Conservation (phyloP, 2,113 vertebrate species). For the Oncorhynchus nerka region DNA sequence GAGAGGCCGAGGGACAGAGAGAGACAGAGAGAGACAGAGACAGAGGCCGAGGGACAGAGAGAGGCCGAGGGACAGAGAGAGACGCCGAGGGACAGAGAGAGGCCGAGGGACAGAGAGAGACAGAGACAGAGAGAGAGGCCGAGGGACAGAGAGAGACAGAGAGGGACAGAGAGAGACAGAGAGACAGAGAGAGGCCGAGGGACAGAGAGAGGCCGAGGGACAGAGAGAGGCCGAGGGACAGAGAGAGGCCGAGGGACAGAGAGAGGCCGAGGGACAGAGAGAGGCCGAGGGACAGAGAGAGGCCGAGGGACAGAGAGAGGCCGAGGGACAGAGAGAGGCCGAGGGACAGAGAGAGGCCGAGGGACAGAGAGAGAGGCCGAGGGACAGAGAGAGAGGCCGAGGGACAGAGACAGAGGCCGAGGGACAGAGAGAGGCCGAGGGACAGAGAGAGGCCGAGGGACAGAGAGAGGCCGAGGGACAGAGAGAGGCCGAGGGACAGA, state of each 20-base stretch:
- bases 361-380: no score
- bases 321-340: no score
- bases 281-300: not conserved
- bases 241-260: no score
- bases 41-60: no score
- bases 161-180: conserved; percentile 1
- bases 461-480: not conserved
- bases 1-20: not conserved
- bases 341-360: no score
- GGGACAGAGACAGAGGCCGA: no score
- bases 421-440: no score
- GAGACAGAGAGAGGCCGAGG: no score
- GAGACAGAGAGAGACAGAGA: not conserved
- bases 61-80: not conserved
- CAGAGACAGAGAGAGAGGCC: not conserved
- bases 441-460: not conserved
- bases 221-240: rapidly evolving
- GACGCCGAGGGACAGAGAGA: not conserved
- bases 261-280: no score
- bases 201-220: conserved; percentile 20
- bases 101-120: not conserved
- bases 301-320: not conserved
- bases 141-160: conserved; percentile 2
- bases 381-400: no score
- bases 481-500: not conserved